Evolutionary conservation across 2,797 vertebrate species (phyloP).

Genomic region (Paedocypris micromegethes): DNA sequence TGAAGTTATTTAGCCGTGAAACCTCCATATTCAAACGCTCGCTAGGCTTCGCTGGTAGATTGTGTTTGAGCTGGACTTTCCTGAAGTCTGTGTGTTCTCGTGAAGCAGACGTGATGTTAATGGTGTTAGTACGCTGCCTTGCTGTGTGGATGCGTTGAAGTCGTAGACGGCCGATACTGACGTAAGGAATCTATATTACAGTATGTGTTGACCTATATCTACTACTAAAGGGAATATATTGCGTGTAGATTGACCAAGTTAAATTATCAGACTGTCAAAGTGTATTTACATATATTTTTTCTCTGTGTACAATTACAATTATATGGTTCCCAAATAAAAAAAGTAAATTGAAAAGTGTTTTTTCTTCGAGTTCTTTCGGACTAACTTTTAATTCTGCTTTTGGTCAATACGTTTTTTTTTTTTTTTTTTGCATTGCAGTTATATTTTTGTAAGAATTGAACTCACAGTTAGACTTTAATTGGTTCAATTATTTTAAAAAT

Average conservation of each 20-base stretch:
- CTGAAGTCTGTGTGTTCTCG: constrained; percentile 24
- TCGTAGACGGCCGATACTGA: constrained; percentile 34
- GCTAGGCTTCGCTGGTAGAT: constrained; percentile 20
- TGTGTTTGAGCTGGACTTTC: constrained; percentile 27
- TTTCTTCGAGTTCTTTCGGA: no score
- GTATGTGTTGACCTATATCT: constrained; percentile 56
- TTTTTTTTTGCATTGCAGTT: no score
- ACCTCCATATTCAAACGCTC: constrained; percentile 17
- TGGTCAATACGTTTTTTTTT: no score
- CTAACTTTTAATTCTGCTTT: no score
- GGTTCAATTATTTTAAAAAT: no score
- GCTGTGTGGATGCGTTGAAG: constrained; percentile 13
- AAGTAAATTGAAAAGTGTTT: no score
- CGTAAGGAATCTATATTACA: constrained; percentile 18
- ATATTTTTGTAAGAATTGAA: no score
- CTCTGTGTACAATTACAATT: constrained; percentile 61
- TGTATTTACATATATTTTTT: constrained; percentile 67
- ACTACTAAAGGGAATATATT: constrained; percentile 52
- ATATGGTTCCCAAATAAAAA: no score
- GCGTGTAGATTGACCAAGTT: constrained; percentile 47
- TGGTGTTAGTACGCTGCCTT: constrained; percentile 21
- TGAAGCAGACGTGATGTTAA: constrained; percentile 16
- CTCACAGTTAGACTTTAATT: no score
- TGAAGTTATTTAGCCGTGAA: constrained; percentile 23
- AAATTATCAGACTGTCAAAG: constrained; percentile 57